phyloP scores from a whole-genome alignment of 2,888 invertebrate species.

The Monopis laevigella region DNA sequence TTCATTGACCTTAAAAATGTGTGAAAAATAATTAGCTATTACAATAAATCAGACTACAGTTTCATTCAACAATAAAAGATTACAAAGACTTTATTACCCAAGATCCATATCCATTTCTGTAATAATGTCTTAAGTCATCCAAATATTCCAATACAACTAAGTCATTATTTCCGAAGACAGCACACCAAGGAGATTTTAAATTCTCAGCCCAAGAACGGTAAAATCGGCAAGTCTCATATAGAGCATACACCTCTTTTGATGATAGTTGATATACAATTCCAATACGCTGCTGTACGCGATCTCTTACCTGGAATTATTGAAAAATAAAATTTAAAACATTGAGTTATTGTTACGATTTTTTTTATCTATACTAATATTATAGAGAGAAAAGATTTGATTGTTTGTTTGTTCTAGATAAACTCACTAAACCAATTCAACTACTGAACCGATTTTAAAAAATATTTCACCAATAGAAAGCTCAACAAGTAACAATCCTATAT shows the following conservation, averaged over 20 bases:
- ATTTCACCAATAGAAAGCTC: too few relatives aligned
- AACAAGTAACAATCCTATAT: too few relatives aligned
- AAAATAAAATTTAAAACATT: too few relatives aligned
- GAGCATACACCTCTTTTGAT: slow-evolving; percentile 57
- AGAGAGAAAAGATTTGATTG: too few relatives aligned
- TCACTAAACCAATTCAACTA: too few relatives aligned
- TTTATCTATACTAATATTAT: too few relatives aligned
- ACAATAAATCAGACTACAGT: background rate
- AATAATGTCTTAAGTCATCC: slow-evolving; percentile 79
- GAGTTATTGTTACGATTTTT: too few relatives aligned
- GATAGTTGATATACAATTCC: slow-evolving; percentile 45
- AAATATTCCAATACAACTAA: slow-evolving; percentile 77
- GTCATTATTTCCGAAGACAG: slow-evolving; percentile 73
- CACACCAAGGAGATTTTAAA: slow-evolving; percentile 77
- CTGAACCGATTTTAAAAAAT: too few relatives aligned
- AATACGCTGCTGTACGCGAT: slow-evolving; percentile 56
- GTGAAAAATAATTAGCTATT: too few relatives aligned
- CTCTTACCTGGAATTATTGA: slow-evolving; percentile 36
- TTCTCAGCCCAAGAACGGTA: slow-evolving; percentile 70
- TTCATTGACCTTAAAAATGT: slow-evolving; percentile 65
- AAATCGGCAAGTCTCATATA: slow-evolving; percentile 83
- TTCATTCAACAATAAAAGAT: background rate
- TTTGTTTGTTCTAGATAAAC: too few relatives aligned
- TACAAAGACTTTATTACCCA: slow-evolving; percentile 27
- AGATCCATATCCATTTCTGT: slow-evolving; percentile 59